Conservation (phyloP, 2,113 vertebrate genomes). For the Genyomyrus donnyi region DNA sequence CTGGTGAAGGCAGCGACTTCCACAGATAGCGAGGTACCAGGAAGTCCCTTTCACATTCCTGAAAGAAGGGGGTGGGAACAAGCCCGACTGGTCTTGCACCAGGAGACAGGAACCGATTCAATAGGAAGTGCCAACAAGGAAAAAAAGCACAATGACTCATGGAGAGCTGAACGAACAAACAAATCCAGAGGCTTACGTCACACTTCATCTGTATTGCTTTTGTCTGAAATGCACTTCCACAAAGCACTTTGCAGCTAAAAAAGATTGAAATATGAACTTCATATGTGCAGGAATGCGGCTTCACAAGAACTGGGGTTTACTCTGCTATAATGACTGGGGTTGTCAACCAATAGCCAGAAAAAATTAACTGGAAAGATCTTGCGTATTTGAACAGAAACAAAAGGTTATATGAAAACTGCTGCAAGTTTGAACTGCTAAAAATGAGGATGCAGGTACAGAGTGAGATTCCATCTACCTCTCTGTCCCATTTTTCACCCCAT, state of each 20-base stretch:
- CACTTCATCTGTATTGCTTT: background rate
- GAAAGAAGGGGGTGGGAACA: slow-evolving; percentile 5
- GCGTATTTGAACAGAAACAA: background rate
- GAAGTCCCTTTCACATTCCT: slow-evolving; percentile 14
- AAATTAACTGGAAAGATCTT: background rate
- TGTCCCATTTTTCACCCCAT: background rate
- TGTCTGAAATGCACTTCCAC: background rate
- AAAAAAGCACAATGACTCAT: background rate
- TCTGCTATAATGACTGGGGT: background rate
- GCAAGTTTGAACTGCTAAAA: background rate
- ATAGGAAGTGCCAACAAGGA: background rate
- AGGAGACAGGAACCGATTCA: background rate
- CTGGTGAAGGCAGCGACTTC: background rate
- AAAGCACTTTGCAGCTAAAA: background rate
- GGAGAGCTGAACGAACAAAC: background rate
- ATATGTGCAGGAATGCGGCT: background rate
- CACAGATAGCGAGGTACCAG: background rate
- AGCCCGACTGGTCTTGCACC: background rate
- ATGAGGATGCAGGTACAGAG: background rate
- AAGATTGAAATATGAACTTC: background rate
- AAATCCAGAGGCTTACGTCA: background rate
- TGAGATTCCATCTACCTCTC: background rate
- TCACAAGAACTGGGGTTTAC: background rate
- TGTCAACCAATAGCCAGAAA: background rate
- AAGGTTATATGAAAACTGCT: background rate